Conservation (phyloP, 1,140 invertebrate species). For the Antheraea pernyi region DNA sequence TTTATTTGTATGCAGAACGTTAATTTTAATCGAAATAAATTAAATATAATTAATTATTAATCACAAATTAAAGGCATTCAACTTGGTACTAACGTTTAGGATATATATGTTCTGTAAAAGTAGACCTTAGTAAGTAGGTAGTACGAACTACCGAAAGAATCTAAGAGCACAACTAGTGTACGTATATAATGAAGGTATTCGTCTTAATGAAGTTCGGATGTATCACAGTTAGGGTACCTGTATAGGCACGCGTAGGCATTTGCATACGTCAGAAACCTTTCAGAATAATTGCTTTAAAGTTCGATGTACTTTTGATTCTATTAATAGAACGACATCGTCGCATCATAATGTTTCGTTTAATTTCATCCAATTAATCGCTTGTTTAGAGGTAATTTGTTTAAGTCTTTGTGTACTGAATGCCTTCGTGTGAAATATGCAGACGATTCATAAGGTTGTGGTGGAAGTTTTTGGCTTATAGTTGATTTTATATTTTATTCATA, state of each 20-base stretch:
- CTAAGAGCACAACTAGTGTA: neutral
- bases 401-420: neutral
- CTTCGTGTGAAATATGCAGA: no score
- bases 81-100: no score
- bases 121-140: no score
- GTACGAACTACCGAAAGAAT: no score
- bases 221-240: neutral
- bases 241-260: neutral
- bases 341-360: neutral
- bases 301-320: slow-evolving; percentile 13
- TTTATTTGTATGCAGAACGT: no score
- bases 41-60: no score
- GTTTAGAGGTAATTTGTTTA: neutral
- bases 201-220: neutral
- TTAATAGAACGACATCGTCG: neutral
- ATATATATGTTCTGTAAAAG: no score
- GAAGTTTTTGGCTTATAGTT: no score
- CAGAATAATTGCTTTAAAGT: slow-evolving; percentile 7
- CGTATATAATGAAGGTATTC: neutral
- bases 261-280: slow-evolving; percentile 11
- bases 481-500: no score
- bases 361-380: neutral
- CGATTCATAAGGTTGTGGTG: no score
- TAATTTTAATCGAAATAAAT: no score
- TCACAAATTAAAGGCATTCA: no score